A percentile compares a stretch with the other conserved stretches of the same genome.
Conservation (phyloP, 2,797 vertebrate species). For the Amphiprion clarkii region DNA sequence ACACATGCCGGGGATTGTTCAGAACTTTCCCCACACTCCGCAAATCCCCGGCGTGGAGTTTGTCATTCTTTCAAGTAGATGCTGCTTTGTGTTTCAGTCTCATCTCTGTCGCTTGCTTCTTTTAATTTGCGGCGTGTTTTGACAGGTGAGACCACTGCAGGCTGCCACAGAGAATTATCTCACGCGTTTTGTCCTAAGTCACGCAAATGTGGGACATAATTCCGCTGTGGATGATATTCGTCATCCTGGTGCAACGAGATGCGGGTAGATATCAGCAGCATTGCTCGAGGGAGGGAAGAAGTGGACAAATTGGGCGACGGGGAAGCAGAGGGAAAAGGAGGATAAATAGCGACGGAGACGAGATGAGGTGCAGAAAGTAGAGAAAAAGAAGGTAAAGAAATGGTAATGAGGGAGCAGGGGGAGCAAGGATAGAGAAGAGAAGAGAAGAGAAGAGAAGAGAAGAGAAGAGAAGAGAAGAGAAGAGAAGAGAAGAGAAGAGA, state of each 20-base stretch:
- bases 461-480: slow-evolving; percentile 34
- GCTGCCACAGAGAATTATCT: slow-evolving; percentile 25
- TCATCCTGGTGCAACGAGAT: slow-evolving; percentile 33
- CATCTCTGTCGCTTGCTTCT: slow-evolving; percentile 23
- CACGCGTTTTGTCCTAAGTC: slow-evolving; percentile 28
- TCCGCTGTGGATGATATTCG: slow-evolving; percentile 27
- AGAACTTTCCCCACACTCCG: slow-evolving; percentile 56
- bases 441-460: slow-evolving; percentile 37
- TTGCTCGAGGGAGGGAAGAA: slow-evolving; percentile 21
- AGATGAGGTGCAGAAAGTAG: not conserved
- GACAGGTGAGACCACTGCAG: slow-evolving; percentile 54
- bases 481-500: slow-evolving; percentile 8
- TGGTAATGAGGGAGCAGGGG: slow-evolving; percentile 36
- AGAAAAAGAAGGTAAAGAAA: not conserved
- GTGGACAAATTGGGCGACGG: slow-evolving; percentile 24
- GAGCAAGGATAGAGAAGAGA: slow-evolving; percentile 8
- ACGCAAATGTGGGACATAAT: slow-evolving; percentile 11
- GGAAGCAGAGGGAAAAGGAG: not conserved
- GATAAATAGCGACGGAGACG: slow-evolving; percentile 21
- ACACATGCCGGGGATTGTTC: slow-evolving; percentile 56
- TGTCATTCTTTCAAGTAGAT: slow-evolving; percentile 46
- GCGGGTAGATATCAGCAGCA: slow-evolving; percentile 28
- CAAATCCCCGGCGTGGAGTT: slow-evolving; percentile 54
- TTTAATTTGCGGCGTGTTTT: slow-evolving; percentile 37
- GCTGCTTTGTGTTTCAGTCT: slow-evolving; percentile 40